Evolutionary conservation across 53 echinoderm and acorn worm species (phyloP), one percentile per base, ranked within the genome.

Genomic region (Mesocentrotus franciscanus): DNA sequence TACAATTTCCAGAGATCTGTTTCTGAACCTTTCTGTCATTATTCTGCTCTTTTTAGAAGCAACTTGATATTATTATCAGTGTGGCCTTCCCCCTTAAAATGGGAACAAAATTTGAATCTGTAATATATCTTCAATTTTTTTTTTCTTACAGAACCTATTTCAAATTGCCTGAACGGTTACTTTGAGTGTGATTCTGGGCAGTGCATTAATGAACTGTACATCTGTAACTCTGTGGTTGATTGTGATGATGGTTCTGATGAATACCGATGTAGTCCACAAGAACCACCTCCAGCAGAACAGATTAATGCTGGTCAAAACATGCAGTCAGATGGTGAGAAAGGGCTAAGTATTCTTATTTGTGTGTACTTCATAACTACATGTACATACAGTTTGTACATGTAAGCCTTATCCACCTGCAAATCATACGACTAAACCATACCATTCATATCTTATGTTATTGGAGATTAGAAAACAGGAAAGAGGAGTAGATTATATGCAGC

Each of bases 211-310:
- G 81, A 56, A 8, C 94, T 79, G 60, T 94, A 94, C 61, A 36
- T 94, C 85, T 94, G 94, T 83, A 94, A 94, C 42, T 60, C 81
- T 9, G 84, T 94, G 60, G 10, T 83, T 2, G 94, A 94, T 61
- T 94, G 94, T 83, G 60, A 61, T 9, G 94, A 94, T 83, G 94
- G 84, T 32, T 83, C 94, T 60, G 94, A 94, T 94, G 94, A 94
- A 36, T 61, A 61, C 72, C 4, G 61, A 33, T 94, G 94, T 61
- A 75, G 76, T 75, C 22, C 66, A 61, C 39, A 36, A 33, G 81
- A 81, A 6, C 90, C 90, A 90, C 33, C 60, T 60, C 29, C 62
- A 61, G 62, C 10, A 64, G 92, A 92, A 10, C 16, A 92, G 18
- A 39, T 29, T n/a, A 68, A 16, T 62, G 17, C 60, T 92, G 92